phyloP scores from a whole-genome alignment of 2,888 invertebrate genomes.

The Zygaena filipendulae region DNA sequence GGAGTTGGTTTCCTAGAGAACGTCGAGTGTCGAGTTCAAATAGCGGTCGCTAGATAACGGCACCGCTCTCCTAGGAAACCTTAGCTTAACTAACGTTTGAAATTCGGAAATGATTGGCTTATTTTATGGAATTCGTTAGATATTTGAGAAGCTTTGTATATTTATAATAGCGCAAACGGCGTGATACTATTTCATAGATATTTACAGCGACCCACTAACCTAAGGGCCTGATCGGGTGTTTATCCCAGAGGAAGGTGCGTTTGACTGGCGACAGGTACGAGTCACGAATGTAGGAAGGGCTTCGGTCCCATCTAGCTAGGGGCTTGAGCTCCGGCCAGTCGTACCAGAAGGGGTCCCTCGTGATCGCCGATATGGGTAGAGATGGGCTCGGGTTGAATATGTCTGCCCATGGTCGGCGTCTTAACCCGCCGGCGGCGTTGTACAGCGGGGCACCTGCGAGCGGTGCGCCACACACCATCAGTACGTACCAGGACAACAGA shows the following conservation, averaged over 20 bases:
- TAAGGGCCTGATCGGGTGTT: conserved; percentile 90
- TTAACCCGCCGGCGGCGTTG: conserved; percentile 72
- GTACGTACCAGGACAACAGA: conserved; percentile 48
- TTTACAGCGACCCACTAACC: conserved; percentile 75
- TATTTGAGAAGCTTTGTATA: no score
- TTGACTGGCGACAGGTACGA: conserved; percentile 92
- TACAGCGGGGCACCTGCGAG: conserved; percentile 81
- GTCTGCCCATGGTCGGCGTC: conserved; percentile 71
- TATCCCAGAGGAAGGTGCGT: conserved; percentile 91
- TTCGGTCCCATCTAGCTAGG: conserved; percentile 76
- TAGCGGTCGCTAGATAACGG: no score
- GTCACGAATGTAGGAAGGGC: conserved; percentile 84
- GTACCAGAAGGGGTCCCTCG: conserved; percentile 92
- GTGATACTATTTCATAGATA: conserved; percentile 17
- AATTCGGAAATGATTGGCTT: no score
- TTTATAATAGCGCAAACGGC: no score
- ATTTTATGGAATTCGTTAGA: no score
- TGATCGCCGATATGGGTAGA: conserved; percentile 82
- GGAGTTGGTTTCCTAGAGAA: no score
- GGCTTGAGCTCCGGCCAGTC: conserved; percentile 84
- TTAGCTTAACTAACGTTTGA: no score
- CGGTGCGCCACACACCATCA: conserved; percentile 38
- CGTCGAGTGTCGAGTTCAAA: no score
- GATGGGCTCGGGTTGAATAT: conserved; percentile 83
- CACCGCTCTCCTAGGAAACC: no score